Percentiles rank a stretch among this genome's conserved stretches.
Conservation (phyloP, 2,113 vertebrate genomes). For the Ictalurus furcatus region DNA sequence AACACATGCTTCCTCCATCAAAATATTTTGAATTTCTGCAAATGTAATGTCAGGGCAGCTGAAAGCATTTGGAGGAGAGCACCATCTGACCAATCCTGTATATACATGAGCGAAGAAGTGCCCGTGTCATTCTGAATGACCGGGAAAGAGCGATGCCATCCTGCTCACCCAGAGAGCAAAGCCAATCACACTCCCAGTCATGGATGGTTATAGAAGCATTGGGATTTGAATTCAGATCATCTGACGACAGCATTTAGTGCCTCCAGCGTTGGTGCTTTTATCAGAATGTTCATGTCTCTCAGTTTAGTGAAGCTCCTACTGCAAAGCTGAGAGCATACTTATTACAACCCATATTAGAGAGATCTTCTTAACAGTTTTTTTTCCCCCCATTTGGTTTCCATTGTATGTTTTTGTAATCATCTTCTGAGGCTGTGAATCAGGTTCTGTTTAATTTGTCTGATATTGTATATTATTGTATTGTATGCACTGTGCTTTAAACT, state of each 20-base stretch:
- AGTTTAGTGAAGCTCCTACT: not conserved
- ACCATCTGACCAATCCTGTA: not conserved
- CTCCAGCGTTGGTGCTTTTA: slow-evolving; percentile 18
- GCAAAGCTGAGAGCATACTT: slow-evolving; percentile 27
- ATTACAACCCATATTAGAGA: slow-evolving; percentile 30
- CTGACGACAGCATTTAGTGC: no score
- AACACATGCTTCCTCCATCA: not conserved
- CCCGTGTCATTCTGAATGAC: not conserved
- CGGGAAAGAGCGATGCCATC: not conserved
- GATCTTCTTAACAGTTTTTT: slow-evolving; percentile 24
- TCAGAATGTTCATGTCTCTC: not conserved
- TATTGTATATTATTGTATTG: slow-evolving; percentile 67
- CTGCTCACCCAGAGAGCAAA: not conserved
- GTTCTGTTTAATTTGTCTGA: slow-evolving; percentile 60
- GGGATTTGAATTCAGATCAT: not conserved
- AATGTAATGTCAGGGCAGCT: slow-evolving; percentile 1
- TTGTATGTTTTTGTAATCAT: slow-evolving; percentile 44
- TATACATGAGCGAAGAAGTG: not conserved
- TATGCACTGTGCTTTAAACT: slow-evolving; percentile 83
- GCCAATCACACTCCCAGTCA: not conserved
- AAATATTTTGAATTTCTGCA: not conserved
- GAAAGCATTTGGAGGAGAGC: slow-evolving; percentile 16
- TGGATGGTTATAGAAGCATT: not conserved
- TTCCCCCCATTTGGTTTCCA: slow-evolving; percentile 16
- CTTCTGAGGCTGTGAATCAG: slow-evolving; percentile 80